Evolutionary conservation across 1,140 invertebrate genomes (phyloP).

Genomic region (Bombus confusus): DNA sequence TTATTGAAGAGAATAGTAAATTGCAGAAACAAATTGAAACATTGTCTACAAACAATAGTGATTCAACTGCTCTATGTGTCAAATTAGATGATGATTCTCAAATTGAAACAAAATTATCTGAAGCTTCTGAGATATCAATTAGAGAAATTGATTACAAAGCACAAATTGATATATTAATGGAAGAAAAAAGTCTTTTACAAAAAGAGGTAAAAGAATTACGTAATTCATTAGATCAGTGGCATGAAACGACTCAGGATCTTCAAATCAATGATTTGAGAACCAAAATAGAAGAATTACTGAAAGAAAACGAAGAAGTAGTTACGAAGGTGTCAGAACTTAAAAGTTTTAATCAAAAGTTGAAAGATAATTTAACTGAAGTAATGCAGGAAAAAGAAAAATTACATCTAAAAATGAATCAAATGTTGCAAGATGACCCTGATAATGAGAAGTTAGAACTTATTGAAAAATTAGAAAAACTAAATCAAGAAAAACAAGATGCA

Average conservation of each 20-base stretch:
- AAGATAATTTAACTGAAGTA: constrained; percentile 47
- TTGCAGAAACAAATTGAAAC: constrained; percentile 81
- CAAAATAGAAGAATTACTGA: constrained; percentile 67
- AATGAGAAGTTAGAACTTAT: constrained; percentile 42
- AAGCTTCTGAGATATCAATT: constrained; percentile 7
- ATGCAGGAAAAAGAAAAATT: constrained; percentile 79
- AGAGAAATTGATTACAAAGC: constrained; percentile 24
- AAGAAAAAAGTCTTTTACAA: constrained; percentile 53
- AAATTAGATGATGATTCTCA: constrained; percentile 33
- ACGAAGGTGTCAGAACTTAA: constrained; percentile 60
- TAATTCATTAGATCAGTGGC: constrained; percentile 43
- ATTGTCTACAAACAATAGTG: constrained; percentile 82
- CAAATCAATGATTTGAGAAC: constrained; percentile 64
- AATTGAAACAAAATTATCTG: constrained; percentile 50
- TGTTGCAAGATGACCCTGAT: constrained; percentile 28
- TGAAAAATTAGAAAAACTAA: constrained; percentile 51
- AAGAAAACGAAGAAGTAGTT: constrained; percentile 58
- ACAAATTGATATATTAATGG: constrained; percentile 44
- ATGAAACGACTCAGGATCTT: constrained; percentile 13
- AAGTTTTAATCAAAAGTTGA: constrained; percentile 50
- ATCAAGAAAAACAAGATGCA: constrained; percentile 75
- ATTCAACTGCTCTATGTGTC: constrained; percentile 69
- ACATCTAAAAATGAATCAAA: constrained; percentile 44
- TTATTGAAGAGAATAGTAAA: constrained; percentile 65
- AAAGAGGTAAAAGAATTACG: constrained; percentile 51